Evolutionary conservation across 37 sponge, comb jelly and placozoan genomes (phyloP).

Genomic region (Hormiphora californensis): DNA sequence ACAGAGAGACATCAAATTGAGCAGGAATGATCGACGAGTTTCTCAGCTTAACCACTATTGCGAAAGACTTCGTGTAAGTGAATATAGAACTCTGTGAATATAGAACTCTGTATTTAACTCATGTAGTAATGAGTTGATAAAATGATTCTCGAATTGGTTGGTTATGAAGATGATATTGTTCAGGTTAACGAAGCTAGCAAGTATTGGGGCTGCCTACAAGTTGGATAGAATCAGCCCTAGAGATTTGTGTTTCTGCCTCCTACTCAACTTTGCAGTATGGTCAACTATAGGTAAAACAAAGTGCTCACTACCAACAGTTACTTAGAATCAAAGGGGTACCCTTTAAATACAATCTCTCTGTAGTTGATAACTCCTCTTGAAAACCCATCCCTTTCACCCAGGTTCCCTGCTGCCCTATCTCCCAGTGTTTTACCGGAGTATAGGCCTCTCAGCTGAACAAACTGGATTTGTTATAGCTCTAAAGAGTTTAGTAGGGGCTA

Average conservation of each 20-base stretch:
- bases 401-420: slow-evolving; percentile 4
- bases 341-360: neutral
- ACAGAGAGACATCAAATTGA: no score
- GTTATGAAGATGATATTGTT: no score
- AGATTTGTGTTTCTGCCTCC: neutral
- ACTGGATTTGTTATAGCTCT: slow-evolving; percentile 3
- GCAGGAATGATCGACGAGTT: neutral
- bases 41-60: neutral
- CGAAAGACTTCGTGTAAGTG: neutral
- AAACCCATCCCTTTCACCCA: neutral
- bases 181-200: no score
- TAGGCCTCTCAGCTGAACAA: slow-evolving; percentile 11
- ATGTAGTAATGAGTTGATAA: no score
- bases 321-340: no score
- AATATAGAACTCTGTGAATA: no score
- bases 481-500: neutral
- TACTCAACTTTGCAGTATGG: neutral
- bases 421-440: slow-evolving; percentile 16
- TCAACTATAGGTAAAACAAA: neutral
- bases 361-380: neutral
- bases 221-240: neutral
- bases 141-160: no score
- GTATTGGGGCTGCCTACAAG: no score
- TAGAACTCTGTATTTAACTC: no score
- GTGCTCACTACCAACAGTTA: no score